Conservation (phyloP, 1,140 invertebrate species). For the Drosophila prosaltans region DNA sequence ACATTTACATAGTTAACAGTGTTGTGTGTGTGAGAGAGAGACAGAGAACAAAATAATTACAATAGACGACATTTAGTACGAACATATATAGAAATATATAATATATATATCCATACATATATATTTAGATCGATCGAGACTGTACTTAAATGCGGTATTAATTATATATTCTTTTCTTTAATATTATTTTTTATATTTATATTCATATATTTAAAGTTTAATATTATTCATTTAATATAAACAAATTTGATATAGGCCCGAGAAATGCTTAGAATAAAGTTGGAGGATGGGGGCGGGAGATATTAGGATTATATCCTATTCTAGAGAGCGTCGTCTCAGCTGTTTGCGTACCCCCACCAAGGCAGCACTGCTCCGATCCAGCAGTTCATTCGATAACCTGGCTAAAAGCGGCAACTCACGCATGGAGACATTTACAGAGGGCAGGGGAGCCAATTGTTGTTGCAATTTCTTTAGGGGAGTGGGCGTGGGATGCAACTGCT, state of each 20-base stretch:
- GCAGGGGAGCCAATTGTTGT: constrained; percentile 75
- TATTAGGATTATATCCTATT: constrained; percentile 42
- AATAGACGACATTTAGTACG: constrained; percentile 69
- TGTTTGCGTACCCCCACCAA: constrained; percentile 58
- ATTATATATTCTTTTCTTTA: constrained; percentile 48
- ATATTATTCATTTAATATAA: constrained; percentile 75
- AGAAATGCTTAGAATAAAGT: background rate
- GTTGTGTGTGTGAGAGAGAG: constrained; percentile 16
- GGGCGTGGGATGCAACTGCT: constrained; percentile 33
- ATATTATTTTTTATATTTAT: too few species aligned
- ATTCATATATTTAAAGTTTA: background rate
- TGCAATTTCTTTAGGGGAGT: constrained; percentile 74
- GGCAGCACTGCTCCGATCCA: constrained; percentile 68
- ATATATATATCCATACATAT: constrained; percentile 21
- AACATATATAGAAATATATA: constrained; percentile 58
- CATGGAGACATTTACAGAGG: constrained; percentile 81
- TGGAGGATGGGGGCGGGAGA: background rate
- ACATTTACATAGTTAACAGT: constrained; percentile 62
- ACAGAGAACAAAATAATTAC: constrained; percentile 56
- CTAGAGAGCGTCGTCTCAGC: constrained; percentile 71
- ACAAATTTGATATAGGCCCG: constrained; percentile 71
- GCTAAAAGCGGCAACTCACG: constrained; percentile 77
- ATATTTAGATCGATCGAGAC: constrained; percentile 12
- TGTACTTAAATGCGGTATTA: constrained; percentile 71
- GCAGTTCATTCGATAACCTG: constrained; percentile 72